Evolutionary conservation across 2,113 vertebrate genomes (phyloP).

Genomic region (Cygnus atratus): DNA sequence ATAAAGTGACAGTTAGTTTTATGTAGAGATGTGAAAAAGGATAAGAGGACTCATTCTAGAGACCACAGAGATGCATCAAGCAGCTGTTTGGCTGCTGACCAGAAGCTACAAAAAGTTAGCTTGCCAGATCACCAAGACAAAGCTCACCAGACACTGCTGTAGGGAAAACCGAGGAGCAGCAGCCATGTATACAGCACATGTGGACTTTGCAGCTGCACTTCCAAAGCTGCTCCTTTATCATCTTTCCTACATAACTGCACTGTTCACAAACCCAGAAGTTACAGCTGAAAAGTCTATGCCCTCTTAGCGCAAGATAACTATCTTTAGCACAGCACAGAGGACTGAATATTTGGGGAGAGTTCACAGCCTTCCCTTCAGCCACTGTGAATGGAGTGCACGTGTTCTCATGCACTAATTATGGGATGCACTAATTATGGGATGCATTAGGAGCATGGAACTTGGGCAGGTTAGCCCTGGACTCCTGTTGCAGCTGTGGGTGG

Average conservation of each 20-base stretch:
- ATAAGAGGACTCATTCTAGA: neutral
- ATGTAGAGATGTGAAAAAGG: neutral
- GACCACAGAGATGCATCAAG: neutral
- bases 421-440: neutral
- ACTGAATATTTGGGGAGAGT: neutral
- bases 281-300: neutral
- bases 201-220: neutral
- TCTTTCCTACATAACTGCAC: neutral
- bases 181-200: neutral
- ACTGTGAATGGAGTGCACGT: neutral
- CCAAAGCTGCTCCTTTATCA: neutral
- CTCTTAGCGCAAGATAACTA: neutral
- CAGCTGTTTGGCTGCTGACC: neutral
- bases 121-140: neutral
- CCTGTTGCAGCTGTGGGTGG: neutral
- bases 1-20: neutral
- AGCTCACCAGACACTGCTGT: neutral
- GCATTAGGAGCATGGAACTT: accelerated
- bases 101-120: neutral
- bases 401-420: neutral
- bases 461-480: neutral
- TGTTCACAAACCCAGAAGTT: neutral
- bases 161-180: neutral
- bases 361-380: neutral
- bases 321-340: neutral